Evolutionary conservation across 2,888 invertebrate genomes (phyloP).

Genomic region (Chironomus tentans): DNA sequence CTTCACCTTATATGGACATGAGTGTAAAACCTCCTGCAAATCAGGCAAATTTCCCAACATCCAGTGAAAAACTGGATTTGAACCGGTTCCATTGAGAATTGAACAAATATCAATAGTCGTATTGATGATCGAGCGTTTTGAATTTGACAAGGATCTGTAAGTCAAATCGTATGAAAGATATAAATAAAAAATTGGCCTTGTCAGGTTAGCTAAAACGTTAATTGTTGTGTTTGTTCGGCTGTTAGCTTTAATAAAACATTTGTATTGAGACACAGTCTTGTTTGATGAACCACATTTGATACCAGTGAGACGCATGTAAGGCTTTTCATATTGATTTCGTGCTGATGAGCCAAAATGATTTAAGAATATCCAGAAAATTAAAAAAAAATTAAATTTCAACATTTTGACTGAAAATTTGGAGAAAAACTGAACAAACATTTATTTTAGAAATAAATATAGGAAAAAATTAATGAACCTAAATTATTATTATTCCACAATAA

Average conservation of each 20-base stretch:
- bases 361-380: no score
- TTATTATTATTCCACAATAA: no score
- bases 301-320: no score
- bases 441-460: no score
- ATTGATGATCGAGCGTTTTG: neutral
- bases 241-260: neutral
- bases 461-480: no score
- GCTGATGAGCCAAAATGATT: no score
- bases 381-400: no score
- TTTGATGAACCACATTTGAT: neutral
- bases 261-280: neutral
- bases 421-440: no score
- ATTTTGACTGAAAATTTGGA: no score
- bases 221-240: neutral
- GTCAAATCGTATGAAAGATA: neutral
- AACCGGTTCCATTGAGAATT: neutral
- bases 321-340: no score
- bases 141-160: neutral
- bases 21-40: neutral
- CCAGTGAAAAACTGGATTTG: neutral
- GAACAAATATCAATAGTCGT: neutral
- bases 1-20: no score
- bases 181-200: neutral
- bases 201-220: neutral
- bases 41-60: neutral